Evolutionary conservation across 2,888 invertebrate species (phyloP).

Genomic region (Megalurothrips usitatus): DNA sequence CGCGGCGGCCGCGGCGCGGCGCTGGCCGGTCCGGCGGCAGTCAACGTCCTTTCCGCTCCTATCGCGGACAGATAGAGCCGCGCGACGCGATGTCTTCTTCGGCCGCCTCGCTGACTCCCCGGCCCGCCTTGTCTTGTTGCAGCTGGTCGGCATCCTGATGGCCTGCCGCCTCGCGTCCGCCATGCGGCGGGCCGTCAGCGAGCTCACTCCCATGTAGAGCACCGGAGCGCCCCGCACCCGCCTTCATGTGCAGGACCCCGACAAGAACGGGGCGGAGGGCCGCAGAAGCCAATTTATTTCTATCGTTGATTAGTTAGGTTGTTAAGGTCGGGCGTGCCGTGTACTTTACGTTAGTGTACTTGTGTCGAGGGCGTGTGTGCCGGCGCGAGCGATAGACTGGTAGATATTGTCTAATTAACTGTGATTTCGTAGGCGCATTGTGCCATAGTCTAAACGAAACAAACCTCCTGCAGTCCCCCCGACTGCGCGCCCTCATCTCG

Average conservation of each 20-base stretch:
- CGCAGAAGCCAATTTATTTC: no score
- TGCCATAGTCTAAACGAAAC: neutral
- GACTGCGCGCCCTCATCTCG: no score
- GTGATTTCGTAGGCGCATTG: conserved; percentile 15
- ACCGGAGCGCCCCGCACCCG: neutral
- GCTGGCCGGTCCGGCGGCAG: no score
- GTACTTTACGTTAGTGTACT: neutral
- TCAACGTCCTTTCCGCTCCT: no score
- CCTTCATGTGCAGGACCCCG: no score
- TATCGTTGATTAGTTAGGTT: neutral
- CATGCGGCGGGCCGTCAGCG: conserved; percentile 50
- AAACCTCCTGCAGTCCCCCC: no score
- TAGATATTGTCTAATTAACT: conserved; percentile 7
- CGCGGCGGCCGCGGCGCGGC: no score
- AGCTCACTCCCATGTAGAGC: conserved; percentile 12
- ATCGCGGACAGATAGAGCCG: no score
- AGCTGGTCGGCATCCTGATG: conserved; percentile 82
- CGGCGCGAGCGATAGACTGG: neutral
- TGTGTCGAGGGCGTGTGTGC: neutral
- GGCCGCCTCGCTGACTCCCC: no score
- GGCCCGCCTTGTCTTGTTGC: conserved; percentile 44
- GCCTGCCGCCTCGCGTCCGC: conserved; percentile 73
- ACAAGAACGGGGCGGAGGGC: no score
- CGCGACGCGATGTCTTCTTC: no score
- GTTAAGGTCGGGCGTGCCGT: neutral